Percentiles rank a stretch among this genome's conserved stretches.
Conservation (phyloP, 2,888 invertebrate species). For the Pelosia muscerda region DNA sequence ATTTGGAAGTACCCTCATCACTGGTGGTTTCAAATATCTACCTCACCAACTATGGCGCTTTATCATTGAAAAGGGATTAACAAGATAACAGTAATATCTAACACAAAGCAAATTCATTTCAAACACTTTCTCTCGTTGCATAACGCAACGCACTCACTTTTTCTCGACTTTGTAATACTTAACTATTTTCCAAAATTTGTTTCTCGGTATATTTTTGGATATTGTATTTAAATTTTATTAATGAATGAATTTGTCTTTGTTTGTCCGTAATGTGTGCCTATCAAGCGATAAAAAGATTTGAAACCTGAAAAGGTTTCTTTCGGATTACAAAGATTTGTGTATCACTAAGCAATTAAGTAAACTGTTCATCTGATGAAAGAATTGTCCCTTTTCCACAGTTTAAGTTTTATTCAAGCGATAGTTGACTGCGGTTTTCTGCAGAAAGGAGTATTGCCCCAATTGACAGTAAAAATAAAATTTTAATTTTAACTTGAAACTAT, state of each 20-base stretch:
- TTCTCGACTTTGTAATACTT: background rate
- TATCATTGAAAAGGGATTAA: conserved; percentile 4
- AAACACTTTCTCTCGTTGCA: conserved; percentile 12
- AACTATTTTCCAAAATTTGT: conserved; percentile 8
- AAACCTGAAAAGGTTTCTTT: background rate
- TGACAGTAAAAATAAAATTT: no score
- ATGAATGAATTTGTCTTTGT: background rate
- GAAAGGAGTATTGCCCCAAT: background rate
- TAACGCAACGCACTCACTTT: conserved; percentile 13
- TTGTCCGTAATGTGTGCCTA: background rate
- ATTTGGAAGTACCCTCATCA: no score
- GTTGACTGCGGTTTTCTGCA: background rate
- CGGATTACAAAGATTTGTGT: background rate
- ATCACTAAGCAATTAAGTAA: background rate
- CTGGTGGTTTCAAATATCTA: background rate
- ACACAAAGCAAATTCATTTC: conserved; percentile 3
- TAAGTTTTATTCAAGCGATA: background rate
- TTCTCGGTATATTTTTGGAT: conserved; percentile 6
- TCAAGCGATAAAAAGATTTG: background rate
- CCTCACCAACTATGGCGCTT: background rate
- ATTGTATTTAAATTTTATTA: background rate
- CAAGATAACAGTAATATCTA: conserved; percentile 2
- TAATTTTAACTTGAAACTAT: no score
- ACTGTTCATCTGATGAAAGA: background rate
- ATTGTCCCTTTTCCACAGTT: background rate